These are phyloP conservation scores for Anorthoa munda DNA, from an alignment of 2,888 invertebrate species.

Conservation along the genomic window DNA sequence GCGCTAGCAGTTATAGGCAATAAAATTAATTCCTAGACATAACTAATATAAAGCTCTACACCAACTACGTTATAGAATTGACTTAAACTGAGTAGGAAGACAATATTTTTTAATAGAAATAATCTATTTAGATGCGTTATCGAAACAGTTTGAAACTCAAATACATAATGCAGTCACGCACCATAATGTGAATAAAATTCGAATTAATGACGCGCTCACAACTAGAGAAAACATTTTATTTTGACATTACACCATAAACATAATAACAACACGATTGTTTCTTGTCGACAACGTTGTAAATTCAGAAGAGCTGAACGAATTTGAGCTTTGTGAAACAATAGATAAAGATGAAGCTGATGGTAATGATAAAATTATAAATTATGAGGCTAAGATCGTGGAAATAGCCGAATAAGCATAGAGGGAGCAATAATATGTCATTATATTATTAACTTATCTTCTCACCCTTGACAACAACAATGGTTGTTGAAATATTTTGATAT, in stretches of 20 bases:
- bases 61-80: slow-evolving; percentile 1
- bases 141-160: slow-evolving; percentile 76
- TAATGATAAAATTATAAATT: slow-evolving; percentile 70
- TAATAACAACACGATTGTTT: slow-evolving; percentile 85
- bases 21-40: slow-evolving; percentile 27
- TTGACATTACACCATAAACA: slow-evolving; percentile 87
- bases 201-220: slow-evolving; percentile 85
- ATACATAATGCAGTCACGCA: slow-evolving; percentile 79
- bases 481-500: slow-evolving; percentile 89
- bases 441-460: slow-evolving; percentile 90
- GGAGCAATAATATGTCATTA: slow-evolving; percentile 89
- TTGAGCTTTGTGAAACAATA: slow-evolving; percentile 48
- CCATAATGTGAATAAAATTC: slow-evolving; percentile 85
- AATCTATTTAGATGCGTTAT: slow-evolving; percentile 77
- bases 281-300: slow-evolving; percentile 65
- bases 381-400: slow-evolving; percentile 76
- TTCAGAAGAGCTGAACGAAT: slow-evolving; percentile 58
- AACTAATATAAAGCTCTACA: slow-evolving; percentile 18
- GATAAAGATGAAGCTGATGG: slow-evolving; percentile 51
- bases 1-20: neutral
- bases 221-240: slow-evolving; percentile 86
- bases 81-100: slow-evolving; percentile 39
- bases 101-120: slow-evolving; percentile 67
- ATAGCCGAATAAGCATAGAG: slow-evolving; percentile 82
- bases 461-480: slow-evolving; percentile 90